These are phyloP conservation scores for Poecilia latipinna DNA, from an alignment of 2,113 vertebrate species.

Conservation along the genomic window DNA sequence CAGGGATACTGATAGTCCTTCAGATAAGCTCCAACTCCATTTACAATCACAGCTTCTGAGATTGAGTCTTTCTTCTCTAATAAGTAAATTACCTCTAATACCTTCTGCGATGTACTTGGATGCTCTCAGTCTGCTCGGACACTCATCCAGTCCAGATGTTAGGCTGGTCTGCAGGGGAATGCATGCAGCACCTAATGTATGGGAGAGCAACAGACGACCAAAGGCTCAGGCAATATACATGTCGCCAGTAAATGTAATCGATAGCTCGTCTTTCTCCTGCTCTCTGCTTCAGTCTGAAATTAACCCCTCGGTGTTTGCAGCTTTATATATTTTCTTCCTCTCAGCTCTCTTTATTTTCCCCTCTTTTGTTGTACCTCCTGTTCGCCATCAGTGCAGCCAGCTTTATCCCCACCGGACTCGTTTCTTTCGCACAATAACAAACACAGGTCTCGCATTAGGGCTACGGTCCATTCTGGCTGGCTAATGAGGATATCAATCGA, in stretches of 20 bases:
- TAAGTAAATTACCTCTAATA: conserved; percentile 97
- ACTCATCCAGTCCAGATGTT: conserved; percentile 93
- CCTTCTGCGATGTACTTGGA: conserved; percentile 90
- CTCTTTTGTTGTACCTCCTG: conserved; percentile 49
- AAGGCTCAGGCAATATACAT: conserved; percentile 34
- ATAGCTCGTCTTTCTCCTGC: conserved; percentile 32
- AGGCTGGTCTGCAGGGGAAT: conserved; percentile 50
- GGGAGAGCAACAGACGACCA: conserved; percentile 34
- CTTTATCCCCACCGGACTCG: conserved; percentile 63
- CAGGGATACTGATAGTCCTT: conserved; percentile 69
- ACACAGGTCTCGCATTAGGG: conserved; percentile 66
- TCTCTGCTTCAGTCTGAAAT: conserved; percentile 22
- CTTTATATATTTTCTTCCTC: conserved; percentile 35
- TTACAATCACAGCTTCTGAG: conserved; percentile 89
- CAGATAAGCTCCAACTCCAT: conserved; percentile 77
- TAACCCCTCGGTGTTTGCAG: conserved; percentile 23
- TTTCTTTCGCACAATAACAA: conserved; percentile 78
- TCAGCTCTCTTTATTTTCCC: conserved; percentile 54
- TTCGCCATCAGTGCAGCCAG: conserved; percentile 53
- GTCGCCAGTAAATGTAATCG: conserved; percentile 37
- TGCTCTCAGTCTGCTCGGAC: conserved; percentile 86
- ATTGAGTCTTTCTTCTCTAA: conserved; percentile 86
- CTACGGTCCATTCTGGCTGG: conserved; percentile 60
- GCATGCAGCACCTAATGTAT: conserved; percentile 49
- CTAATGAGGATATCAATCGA: conserved; percentile 75